phyloP scores from a whole-genome alignment of 2,113 vertebrate species.

The Callospermophilus lateralis region DNA sequence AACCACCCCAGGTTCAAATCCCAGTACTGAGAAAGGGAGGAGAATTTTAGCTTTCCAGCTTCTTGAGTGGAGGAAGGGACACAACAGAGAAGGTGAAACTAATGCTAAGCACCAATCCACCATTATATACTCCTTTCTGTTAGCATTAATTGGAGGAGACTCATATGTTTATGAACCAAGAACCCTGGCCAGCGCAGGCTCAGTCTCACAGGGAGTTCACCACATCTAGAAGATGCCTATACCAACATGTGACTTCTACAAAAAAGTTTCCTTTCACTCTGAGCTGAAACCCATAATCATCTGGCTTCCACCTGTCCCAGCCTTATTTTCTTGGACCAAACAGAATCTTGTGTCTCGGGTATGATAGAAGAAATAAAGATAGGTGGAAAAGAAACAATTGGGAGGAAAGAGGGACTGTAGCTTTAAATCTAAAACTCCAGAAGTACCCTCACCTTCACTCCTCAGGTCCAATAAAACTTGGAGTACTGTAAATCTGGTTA shows the following conservation, averaged over 20 bases:
- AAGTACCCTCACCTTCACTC: no score
- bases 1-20: background rate
- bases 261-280: background rate
- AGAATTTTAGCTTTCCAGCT: background rate
- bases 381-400: no score
- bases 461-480: no score
- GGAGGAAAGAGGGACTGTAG: no score
- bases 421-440: no score
- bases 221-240: no score
- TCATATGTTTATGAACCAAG: background rate
- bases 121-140: background rate
- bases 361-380: no score
- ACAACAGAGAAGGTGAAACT: background rate
- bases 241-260: accelerated
- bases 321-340: background rate
- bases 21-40: background rate
- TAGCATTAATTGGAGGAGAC: background rate
- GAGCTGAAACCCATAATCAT: background rate
- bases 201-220: background rate
- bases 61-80: background rate
- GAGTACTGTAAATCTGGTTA: no score
- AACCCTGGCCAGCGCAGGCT: background rate
- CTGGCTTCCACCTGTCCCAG: background rate
- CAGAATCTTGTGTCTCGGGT: background rate
- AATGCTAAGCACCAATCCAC: background rate